phyloP scores from a whole-genome alignment of 2,797 vertebrate species.

The Eleutherodactylus coqui region DNA sequence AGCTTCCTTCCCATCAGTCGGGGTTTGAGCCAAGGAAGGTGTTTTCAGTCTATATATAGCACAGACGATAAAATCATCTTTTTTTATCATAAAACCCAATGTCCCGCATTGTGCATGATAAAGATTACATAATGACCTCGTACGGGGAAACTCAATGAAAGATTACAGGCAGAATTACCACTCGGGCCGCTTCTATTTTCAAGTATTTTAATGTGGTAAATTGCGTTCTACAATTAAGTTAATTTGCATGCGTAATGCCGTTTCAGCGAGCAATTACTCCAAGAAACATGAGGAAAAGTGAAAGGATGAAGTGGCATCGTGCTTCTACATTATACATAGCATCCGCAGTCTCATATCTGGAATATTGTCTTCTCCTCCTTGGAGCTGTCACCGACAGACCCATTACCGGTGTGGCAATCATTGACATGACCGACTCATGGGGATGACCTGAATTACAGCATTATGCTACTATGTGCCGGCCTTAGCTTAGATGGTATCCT shows the following conservation, averaged over 20 bases:
- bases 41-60: neutral
- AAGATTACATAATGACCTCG: slow-evolving; percentile 75
- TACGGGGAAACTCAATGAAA: slow-evolving; percentile 70
- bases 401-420: no score
- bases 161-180: slow-evolving; percentile 76
- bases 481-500: no score
- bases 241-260: slow-evolving; percentile 83
- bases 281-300: slow-evolving; percentile 71
- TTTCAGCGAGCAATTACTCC: slow-evolving; percentile 73
- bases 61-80: slow-evolving; percentile 61
- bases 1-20: neutral
- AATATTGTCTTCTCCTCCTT: no score
- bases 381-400: no score
- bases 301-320: slow-evolving; percentile 73
- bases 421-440: no score
- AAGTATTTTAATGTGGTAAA: slow-evolving; percentile 76
- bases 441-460: no score
- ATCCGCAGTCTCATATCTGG: no score
- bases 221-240: slow-evolving; percentile 81
- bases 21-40: neutral
- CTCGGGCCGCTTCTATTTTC: slow-evolving; percentile 78
- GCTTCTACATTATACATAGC: slow-evolving; percentile 66
- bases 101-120: slow-evolving; percentile 70
- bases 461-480: no score
- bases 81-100: slow-evolving; percentile 66